Evolutionary conservation across 2,113 vertebrate genomes (phyloP).

Genomic region (Tychaedon coryphoeus): DNA sequence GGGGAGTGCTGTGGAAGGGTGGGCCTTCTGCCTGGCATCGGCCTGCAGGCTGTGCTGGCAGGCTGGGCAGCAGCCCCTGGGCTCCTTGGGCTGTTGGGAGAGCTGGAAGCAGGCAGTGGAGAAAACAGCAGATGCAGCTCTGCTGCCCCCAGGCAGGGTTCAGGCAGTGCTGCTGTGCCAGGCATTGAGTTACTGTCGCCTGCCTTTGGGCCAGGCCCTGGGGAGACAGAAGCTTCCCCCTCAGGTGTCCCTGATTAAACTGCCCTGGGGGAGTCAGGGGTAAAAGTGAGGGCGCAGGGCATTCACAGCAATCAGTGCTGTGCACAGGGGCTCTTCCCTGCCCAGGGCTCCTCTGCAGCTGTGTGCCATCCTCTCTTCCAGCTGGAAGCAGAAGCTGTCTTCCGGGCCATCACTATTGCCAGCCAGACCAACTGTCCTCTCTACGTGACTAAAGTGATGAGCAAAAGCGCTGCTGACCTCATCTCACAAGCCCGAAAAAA

Average conservation of each 20-base stretch:
- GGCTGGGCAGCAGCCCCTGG: not conserved
- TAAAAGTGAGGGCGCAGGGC: not conserved
- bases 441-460: slow-evolving; percentile 97
- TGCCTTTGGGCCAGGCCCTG: accelerated
- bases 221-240: accelerated
- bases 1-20: not conserved
- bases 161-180: not conserved
- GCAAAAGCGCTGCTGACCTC: slow-evolving; percentile 96
- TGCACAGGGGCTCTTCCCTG: not conserved
- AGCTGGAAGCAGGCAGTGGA: not conserved
- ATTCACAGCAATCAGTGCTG: not conserved
- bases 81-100: not conserved
- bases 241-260: not conserved
- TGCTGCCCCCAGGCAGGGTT: accelerated
- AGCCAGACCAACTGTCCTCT: slow-evolving; percentile 98
- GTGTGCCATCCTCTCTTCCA: slow-evolving; percentile 36
- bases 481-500: slow-evolving; percentile 97
- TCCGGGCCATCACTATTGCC: slow-evolving; percentile 94
- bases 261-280: not conserved
- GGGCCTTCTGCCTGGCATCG: not conserved
- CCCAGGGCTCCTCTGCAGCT: not conserved
- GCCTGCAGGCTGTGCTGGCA: not conserved
- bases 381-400: slow-evolving; percentile 97
- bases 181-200: not conserved
- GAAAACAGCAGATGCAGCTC: not conserved